phyloP scores from a whole-genome alignment of 2,888 invertebrate genomes.

The Argynnis bischoffii region DNA sequence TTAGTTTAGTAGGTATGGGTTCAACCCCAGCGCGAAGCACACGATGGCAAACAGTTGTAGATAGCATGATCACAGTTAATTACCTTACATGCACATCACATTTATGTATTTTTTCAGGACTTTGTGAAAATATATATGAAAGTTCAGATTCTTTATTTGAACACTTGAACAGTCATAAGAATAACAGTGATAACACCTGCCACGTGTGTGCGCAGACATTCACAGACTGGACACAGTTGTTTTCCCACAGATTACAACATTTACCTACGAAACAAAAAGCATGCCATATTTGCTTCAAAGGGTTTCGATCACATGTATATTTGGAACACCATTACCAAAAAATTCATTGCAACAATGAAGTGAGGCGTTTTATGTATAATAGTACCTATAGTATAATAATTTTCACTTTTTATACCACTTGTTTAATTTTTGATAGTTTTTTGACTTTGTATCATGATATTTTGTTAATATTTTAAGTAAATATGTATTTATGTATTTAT shows the following conservation, averaged over 20 bases:
- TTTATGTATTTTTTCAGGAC: slow-evolving; percentile 46
- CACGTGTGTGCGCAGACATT: slow-evolving; percentile 48
- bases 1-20: no score
- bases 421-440: no score
- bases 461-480: no score
- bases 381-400: neutral
- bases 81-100: neutral
- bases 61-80: no score
- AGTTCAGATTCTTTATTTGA: slow-evolving; percentile 40
- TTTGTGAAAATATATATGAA: slow-evolving; percentile 50
- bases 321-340: slow-evolving; percentile 60
- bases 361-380: slow-evolving; percentile 40
- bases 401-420: no score
- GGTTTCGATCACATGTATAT: slow-evolving; percentile 38
- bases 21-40: no score
- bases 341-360: slow-evolving; percentile 45
- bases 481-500: neutral
- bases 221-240: slow-evolving; percentile 50
- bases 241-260: slow-evolving; percentile 58
- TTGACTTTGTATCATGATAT: no score
- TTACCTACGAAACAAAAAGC: slow-evolving; percentile 44
- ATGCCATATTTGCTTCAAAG: slow-evolving; percentile 57
- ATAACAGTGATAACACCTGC: slow-evolving; percentile 45
- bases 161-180: slow-evolving; percentile 58
- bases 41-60: no score